Base-by-base conservation (phyloP, 2,113 vertebrate genomes). In the Oncorhynchus mykiss region DNA sequence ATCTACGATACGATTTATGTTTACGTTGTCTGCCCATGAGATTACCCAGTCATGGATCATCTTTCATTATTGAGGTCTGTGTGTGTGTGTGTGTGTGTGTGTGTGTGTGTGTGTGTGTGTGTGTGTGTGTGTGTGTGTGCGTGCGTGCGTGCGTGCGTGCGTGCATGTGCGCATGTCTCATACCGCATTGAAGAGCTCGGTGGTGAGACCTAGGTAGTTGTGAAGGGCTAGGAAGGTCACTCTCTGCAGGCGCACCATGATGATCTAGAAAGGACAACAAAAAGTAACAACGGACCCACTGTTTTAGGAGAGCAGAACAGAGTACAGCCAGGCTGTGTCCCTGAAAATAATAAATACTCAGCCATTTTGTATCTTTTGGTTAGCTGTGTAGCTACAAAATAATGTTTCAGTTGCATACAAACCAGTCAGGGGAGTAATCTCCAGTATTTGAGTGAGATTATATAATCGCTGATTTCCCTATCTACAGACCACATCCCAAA, bases 211-310 rank as follows among this genome's bases (percentile, higher is more conserved):
- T 2, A 99, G 93, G 90, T 99, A 98, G 93, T 96, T 96, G 90
- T 99, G 95, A 76, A 98, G 82, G n/a, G 96, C 97, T 0, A 98
- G 91, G 78, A 99, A 98, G 0, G 97, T 98, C 78, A 98, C 96
- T 80, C 97, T 94, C 90, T 99, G 97, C 31, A 98, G 95, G 74
- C 97, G 93, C 49, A 98, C 96, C 97, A 99, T 98, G 91, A 99
- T 98, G 79, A 98, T 99, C 96, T 98, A 76, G 54, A 20, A 78
- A 29, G 29, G 54, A 80, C 27, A 69, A 3, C 57, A 27, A 3
- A 49, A 14, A 72, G 3, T 18, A 27, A 27, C 11, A 13, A 67
- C 4, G 39, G 39, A 2, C 34, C 0, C 34, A 64, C 27, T 66
- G 25, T 16, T 4, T 24, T 66, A 6, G 20, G 5, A 14, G 12